These are phyloP conservation scores for Amphiduros pacificus DNA, from an alignment of 2,888 invertebrate genomes.

Conservation along the genomic window DNA sequence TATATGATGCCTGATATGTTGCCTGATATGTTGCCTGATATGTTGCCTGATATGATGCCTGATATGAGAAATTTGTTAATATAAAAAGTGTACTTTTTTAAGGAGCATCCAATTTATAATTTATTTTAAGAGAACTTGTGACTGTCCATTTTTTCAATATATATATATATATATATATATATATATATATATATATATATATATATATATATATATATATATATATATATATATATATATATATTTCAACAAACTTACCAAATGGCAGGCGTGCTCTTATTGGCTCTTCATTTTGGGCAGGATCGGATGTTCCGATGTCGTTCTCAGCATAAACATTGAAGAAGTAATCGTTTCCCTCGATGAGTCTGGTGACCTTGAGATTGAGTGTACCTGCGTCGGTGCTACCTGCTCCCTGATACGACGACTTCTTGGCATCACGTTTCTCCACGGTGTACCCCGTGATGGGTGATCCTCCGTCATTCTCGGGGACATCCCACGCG, in stretches of 20 bases:
- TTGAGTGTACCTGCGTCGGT: slow-evolving; percentile 15
- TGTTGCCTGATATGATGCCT: too few relatives aligned
- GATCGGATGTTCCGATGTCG: slow-evolving; percentile 56
- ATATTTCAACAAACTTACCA: slow-evolving; percentile 6
- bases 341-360: slow-evolving; percentile 49
- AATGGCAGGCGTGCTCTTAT: slow-evolving; percentile 30
- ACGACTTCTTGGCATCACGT: slow-evolving; percentile 38
- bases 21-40: too few relatives aligned
- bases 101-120: too few relatives aligned
- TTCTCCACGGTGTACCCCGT: slow-evolving; percentile 53
- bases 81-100: too few relatives aligned
- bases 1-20: too few relatives aligned
- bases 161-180: not conserved
- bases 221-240: not conserved
- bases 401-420: slow-evolving; percentile 11
- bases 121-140: too few relatives aligned
- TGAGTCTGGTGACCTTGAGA: slow-evolving; percentile 37
- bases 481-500: slow-evolving; percentile 60
- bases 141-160: not conserved
- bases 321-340: slow-evolving; percentile 59
- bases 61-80: too few relatives aligned
- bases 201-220: not conserved
- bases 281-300: slow-evolving; percentile 58
- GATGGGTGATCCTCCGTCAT: slow-evolving; percentile 56
- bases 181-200: not conserved